These are phyloP conservation scores for Cyrtonyx montezumae DNA, from an alignment of 2,113 vertebrate genomes.

Conservation along the genomic window DNA sequence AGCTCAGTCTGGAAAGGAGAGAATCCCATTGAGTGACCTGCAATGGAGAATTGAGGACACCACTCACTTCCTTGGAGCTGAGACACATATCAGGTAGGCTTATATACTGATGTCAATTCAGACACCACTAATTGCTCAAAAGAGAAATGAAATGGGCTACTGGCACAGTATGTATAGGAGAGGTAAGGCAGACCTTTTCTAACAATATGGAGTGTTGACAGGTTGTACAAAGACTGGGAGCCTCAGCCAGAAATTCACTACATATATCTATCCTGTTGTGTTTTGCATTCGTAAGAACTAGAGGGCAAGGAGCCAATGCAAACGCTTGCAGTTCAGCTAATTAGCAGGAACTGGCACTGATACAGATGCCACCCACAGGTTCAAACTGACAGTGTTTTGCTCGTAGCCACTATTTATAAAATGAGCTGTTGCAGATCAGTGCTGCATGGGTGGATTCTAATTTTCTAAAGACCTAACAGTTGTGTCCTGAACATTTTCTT, in stretches of 20 bases:
- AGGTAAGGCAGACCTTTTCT: background rate
- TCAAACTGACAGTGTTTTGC: background rate
- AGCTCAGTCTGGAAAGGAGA: background rate
- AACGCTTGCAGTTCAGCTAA: background rate
- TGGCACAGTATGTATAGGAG: background rate
- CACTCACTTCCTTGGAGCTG: background rate
- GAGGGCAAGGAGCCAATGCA: background rate
- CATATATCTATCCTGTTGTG: background rate
- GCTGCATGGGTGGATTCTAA: background rate
- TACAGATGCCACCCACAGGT: background rate
- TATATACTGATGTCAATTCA: background rate
- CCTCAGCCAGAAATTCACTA: background rate
- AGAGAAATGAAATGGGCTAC: background rate
- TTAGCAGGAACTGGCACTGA: background rate
- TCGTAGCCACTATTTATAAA: slow-evolving; percentile 13
- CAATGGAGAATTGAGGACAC: background rate
- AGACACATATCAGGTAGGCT: background rate
- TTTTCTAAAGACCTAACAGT: background rate
- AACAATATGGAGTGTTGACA: background rate
- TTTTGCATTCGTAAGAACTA: background rate
- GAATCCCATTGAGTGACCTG: background rate
- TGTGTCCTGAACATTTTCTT: background rate
- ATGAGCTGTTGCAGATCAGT: background rate
- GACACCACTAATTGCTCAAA: background rate
- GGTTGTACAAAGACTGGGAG: background rate